Conservation (phyloP, 2,888 invertebrate species). For the Gibbula magus region DNA sequence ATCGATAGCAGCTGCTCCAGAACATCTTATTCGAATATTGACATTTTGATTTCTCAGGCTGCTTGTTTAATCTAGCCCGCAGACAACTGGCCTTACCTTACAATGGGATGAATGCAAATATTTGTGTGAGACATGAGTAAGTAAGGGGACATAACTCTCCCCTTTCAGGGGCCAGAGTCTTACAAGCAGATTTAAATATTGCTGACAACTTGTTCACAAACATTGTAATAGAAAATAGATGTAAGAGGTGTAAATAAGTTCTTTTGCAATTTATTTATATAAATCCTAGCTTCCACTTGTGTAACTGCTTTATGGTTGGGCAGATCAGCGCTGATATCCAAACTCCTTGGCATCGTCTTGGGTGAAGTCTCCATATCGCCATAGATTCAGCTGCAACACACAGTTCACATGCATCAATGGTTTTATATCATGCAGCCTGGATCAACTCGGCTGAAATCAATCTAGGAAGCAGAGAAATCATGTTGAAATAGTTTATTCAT, state of each 20-base stretch:
- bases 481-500: too few relatives aligned
- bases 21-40: too few relatives aligned
- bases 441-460: too few relatives aligned
- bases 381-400: constrained; percentile 86
- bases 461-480: too few relatives aligned
- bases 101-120: too few relatives aligned
- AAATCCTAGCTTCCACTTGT: constrained; percentile 47
- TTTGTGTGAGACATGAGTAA: not conserved
- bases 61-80: too few relatives aligned
- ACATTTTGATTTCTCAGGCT: too few relatives aligned
- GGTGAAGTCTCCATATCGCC: constrained; percentile 99
- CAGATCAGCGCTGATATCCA: constrained; percentile 74
- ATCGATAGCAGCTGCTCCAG: too few relatives aligned
- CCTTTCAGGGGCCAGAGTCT: not conserved
- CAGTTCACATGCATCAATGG: too few relatives aligned
- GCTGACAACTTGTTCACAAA: not conserved
- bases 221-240: constrained; percentile 9
- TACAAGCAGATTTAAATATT: not conserved
- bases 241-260: constrained; percentile 9
- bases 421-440: too few relatives aligned
- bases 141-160: not conserved
- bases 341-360: constrained; percentile 90
- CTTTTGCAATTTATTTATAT: constrained; percentile 28
- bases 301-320: constrained; percentile 27
- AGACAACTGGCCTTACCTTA: too few relatives aligned